Evolutionary conservation across 2,113 vertebrate genomes (phyloP).

Genomic region (Agapornis roseicollis): DNA sequence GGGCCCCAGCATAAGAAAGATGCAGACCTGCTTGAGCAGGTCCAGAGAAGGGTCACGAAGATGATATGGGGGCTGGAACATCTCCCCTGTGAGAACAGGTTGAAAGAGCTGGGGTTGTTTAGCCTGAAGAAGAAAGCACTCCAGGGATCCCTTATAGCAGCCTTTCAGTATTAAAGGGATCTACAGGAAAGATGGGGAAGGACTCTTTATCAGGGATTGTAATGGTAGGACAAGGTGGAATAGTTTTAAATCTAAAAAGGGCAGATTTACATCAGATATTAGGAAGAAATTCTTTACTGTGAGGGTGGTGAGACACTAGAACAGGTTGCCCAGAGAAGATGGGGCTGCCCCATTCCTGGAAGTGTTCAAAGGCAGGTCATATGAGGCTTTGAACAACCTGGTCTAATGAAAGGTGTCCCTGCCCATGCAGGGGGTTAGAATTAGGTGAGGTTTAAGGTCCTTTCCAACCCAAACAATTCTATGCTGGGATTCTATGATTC

Average conservation of each 20-base stretch:
- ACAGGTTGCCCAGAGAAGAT: background rate
- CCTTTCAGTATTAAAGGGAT: background rate
- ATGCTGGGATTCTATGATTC: background rate
- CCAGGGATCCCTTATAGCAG: background rate
- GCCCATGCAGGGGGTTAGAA: background rate
- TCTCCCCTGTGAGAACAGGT: background rate
- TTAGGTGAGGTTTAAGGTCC: background rate
- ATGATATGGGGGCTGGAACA: background rate
- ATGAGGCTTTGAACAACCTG: background rate
- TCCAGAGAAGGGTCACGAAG: background rate
- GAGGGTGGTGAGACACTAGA: background rate
- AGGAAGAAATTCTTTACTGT: background rate
- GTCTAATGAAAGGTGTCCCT: background rate
- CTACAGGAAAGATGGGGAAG: background rate
- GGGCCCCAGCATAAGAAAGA: background rate
- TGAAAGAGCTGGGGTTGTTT: background rate
- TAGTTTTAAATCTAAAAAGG: background rate
- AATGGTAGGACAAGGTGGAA: background rate
- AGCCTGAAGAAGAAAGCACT: background rate
- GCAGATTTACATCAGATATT: background rate
- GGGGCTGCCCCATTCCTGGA: background rate
- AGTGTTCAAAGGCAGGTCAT: background rate
- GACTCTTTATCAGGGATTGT: background rate
- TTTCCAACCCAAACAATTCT: background rate
- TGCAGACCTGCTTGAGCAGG: fast-evolving